Evolutionary conservation across 2,888 invertebrate species (phyloP), one percentile per base, ranked within the genome.

Genomic region (Melanotus villosus): DNA sequence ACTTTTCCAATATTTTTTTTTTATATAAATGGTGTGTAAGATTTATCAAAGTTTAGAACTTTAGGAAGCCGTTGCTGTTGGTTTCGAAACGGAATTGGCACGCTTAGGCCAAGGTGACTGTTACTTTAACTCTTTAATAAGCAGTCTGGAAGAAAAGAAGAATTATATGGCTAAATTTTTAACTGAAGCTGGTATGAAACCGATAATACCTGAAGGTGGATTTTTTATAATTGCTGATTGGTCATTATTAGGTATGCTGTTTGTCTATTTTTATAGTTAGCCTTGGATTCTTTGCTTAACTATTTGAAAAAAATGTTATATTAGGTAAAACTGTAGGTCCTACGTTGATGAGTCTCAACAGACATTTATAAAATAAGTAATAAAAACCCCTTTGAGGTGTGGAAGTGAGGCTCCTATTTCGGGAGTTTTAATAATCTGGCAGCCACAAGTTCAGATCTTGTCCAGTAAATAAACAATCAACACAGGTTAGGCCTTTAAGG

Each of bases 151-250:
- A 64, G 87, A 89, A 0, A 97, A 98, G 83, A 85, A 97, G 30
- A 93, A 97, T 83, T 91, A 86, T 77, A 91, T 97, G 86, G 90
- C 90, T 0, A 90, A 91, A 77, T 90, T 94, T 70, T 85, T 96
- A 19, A 83, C 79, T 2, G 92, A 95, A 7, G 91, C 92, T 62
- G 97, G 97, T 0, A 94, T 99, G 91, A 90, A 89, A 34, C 97
- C 98, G 0, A 95, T 94, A 0, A 86, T 98, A 62, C 99, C 99
- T 0, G 96, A 99, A 76, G 98, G 97, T 1, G 99, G 99, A 0
- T 99, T 98, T 85, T 99, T 99, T 82, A 93, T 99, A 88, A 83
- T 99, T 58, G 98, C 97, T 0, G 96, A 99, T 85, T 97, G 95
- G 92, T 90, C 92, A 7, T 86, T 90, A 3, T 84, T 96, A 72